phyloP scores from a whole-genome alignment of 2,888 invertebrate genomes.

The Leptogaster cylindrica region DNA sequence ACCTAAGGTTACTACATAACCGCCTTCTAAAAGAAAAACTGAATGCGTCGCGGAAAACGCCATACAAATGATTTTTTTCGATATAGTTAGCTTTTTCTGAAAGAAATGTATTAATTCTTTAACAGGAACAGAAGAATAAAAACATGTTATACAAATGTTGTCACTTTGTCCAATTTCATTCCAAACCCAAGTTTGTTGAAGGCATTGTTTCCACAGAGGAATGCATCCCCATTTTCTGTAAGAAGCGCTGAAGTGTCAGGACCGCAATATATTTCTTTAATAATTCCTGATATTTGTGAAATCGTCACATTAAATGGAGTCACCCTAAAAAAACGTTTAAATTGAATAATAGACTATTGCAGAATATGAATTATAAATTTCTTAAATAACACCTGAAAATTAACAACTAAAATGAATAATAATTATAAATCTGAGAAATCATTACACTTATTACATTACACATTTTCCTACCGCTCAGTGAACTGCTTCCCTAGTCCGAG shows the following conservation, averaged over 20 bases:
- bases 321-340: constrained; percentile 49
- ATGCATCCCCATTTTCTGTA: constrained; percentile 67
- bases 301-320: constrained; percentile 56
- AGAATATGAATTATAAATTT: no score
- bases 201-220: constrained; percentile 70
- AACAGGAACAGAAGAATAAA: constrained; percentile 22
- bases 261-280: constrained; percentile 67
- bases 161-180: constrained; percentile 55
- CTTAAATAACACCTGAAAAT: no score
- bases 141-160: constrained; percentile 53
- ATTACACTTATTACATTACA: not conserved
- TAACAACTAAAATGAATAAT: no score
- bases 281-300: constrained; percentile 62
- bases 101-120: not conserved
- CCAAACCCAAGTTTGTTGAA: constrained; percentile 71
- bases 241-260: constrained; percentile 69
- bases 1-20: constrained; percentile 71
- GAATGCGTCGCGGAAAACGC: constrained; percentile 69
- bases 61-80: constrained; percentile 65
- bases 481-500: constrained; percentile 63
- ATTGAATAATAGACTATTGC: no score
- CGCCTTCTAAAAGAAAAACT: constrained; percentile 68
- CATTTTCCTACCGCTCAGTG: constrained; percentile 54
- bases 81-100: constrained; percentile 64
- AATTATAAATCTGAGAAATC: not conserved